A percentile compares a stretch with the other conserved stretches of the same genome.
Conservation (phyloP, 2,113 vertebrate species). For the Pelecanoides urinatrix region DNA sequence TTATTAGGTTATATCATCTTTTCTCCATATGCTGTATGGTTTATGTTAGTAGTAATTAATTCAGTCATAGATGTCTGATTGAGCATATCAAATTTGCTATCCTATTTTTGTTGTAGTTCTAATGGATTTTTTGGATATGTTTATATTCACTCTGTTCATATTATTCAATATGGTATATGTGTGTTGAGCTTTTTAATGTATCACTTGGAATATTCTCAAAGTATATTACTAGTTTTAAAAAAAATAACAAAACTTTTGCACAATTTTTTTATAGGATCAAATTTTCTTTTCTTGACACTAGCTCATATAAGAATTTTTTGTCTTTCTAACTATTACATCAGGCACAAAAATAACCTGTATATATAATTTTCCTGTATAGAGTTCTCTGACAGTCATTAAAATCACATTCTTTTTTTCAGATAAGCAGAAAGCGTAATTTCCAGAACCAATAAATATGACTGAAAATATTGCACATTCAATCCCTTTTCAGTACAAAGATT, state of each 20-base stretch:
- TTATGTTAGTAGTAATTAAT: slow-evolving; percentile 36
- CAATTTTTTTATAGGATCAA: background rate
- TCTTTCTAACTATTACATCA: background rate
- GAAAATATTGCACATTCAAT: background rate
- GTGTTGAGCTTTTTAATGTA: background rate
- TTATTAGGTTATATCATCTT: background rate
- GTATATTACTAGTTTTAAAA: background rate
- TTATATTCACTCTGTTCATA: slow-evolving; percentile 1
- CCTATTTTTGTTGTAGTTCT: background rate
- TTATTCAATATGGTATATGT: background rate
- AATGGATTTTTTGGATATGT: background rate
- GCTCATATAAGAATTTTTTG: background rate
- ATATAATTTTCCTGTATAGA: background rate
- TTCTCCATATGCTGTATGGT: slow-evolving; percentile 30
- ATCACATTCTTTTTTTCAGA: background rate
- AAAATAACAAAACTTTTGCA: background rate
- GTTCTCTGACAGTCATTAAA: background rate
- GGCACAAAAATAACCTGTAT: background rate
- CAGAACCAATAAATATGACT: background rate
- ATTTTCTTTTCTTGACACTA: background rate
- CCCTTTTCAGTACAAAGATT: background rate
- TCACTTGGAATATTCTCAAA: slow-evolving; percentile 11
- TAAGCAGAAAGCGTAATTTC: background rate
- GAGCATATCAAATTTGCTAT: slow-evolving; percentile 22
- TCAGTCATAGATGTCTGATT: background rate